Conservation (phyloP, 1,140 invertebrate genomes). For the Nasonia vitripennis region DNA sequence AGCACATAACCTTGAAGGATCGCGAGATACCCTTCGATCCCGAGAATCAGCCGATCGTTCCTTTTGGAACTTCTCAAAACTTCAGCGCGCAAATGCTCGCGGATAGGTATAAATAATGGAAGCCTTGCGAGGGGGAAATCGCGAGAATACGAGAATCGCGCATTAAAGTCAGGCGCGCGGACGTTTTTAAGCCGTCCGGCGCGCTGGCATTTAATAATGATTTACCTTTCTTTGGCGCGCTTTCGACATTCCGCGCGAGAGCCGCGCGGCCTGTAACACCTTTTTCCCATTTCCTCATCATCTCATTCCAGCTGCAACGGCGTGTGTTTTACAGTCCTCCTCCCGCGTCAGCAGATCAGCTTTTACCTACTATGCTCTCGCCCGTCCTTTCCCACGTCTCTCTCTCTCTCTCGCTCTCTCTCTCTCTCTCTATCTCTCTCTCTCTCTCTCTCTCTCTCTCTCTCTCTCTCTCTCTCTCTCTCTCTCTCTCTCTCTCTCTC, state of each 20-base stretch:
- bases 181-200: no score
- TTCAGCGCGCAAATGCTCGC: no score
- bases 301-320: background rate
- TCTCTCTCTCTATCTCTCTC: background rate
- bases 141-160: background rate
- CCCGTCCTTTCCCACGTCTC: slow-evolving; percentile 40
- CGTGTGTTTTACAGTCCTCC: slow-evolving; percentile 4
- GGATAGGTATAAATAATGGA: no score
- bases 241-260: background rate
- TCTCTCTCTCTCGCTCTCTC: no score
- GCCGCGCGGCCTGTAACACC: background rate
- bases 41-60: no score
- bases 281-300: slow-evolving; percentile 11
- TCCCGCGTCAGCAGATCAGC: background rate
- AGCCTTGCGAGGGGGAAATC: no score
- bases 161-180: background rate
- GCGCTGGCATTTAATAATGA: background rate
- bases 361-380: background rate
- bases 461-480: background rate
- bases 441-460: background rate
- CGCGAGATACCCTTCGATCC: no score
- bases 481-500: background rate
- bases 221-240: background rate
- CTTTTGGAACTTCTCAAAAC: no score
- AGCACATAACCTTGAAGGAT: no score